Conservation (phyloP, 2,797 vertebrate species). For the Gambusia yucatana region DNA sequence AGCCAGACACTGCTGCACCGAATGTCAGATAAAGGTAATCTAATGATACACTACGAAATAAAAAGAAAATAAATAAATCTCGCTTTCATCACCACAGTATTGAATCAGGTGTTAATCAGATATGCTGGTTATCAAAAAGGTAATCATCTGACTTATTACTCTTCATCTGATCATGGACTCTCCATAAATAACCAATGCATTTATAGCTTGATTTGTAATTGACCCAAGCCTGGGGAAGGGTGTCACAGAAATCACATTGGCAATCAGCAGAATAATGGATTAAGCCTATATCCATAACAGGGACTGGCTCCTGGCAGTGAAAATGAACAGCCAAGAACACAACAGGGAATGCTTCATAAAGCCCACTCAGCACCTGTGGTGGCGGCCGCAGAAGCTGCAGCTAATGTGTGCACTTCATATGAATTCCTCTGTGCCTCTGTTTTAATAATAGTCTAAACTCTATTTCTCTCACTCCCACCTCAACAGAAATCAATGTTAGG, state of each 20-base stretch:
- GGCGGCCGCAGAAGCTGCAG: conserved; percentile 47
- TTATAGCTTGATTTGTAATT: conserved; percentile 63
- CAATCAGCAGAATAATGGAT: conserved; percentile 72
- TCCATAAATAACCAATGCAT: conserved; percentile 54
- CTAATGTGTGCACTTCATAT: conserved; percentile 54
- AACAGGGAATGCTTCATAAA: conserved; percentile 61
- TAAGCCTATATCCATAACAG: conserved; percentile 65
- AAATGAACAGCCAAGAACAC: conserved; percentile 62
- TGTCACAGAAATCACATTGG: conserved; percentile 66
- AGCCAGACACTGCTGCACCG: conserved; percentile 39
- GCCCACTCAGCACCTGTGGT: conserved; percentile 66
- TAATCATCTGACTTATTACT: conserved; percentile 62
- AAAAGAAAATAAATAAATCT: conserved; percentile 38
- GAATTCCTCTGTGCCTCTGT: conserved; percentile 64
- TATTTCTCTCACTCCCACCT: conserved; percentile 59
- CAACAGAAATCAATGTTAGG: conserved; percentile 73
- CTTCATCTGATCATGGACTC: conserved; percentile 50
- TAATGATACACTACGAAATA: conserved; percentile 40
- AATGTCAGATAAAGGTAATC: conserved; percentile 52
- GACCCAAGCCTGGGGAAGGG: conserved; percentile 60
- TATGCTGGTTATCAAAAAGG: conserved; percentile 57
- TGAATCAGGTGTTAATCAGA: conserved; percentile 53
- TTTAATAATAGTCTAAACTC: conserved; percentile 72
- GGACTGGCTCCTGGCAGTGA: conserved; percentile 44
- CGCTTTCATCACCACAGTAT: conserved; percentile 40